These are phyloP conservation scores for Philonicus albiceps DNA, from an alignment of 2,888 invertebrate genomes.

Conservation along the genomic window DNA sequence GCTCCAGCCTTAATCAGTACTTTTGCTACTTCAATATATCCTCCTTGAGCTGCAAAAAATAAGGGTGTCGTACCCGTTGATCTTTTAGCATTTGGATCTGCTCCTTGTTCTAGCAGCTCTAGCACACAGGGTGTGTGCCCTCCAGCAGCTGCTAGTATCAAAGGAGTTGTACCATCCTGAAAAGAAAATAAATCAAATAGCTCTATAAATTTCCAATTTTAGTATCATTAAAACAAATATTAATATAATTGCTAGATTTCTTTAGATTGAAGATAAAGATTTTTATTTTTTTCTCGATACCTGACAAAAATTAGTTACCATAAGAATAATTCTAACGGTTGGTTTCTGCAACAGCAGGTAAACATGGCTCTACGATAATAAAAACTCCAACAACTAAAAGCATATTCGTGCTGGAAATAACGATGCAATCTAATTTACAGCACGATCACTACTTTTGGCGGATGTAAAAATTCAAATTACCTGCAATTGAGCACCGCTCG, in stretches of 20 bases:
- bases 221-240: background rate
- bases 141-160: conserved; percentile 90
- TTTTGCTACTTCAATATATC: conserved; percentile 82
- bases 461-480: background rate
- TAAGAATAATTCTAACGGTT: background rate
- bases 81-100: conserved; percentile 84
- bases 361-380: background rate
- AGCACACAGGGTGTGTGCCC: conserved; percentile 87
- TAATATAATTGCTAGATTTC: background rate
- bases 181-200: conserved; percentile 49
- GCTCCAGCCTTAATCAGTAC: conserved; percentile 82
- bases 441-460: background rate
- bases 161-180: conserved; percentile 94
- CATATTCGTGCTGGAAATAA: background rate
- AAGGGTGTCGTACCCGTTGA: conserved; percentile 92
- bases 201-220: background rate
- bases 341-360: background rate
- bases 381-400: background rate
- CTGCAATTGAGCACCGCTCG: background rate
- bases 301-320: background rate
- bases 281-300: background rate
- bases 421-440: background rate
- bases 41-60: conserved; percentile 94
- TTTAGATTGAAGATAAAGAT: background rate
- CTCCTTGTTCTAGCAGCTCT: conserved; percentile 89